Base-by-base conservation (phyloP, 92 coral and sea anemone genomes). In the Plumapathes pennacea region DNA sequence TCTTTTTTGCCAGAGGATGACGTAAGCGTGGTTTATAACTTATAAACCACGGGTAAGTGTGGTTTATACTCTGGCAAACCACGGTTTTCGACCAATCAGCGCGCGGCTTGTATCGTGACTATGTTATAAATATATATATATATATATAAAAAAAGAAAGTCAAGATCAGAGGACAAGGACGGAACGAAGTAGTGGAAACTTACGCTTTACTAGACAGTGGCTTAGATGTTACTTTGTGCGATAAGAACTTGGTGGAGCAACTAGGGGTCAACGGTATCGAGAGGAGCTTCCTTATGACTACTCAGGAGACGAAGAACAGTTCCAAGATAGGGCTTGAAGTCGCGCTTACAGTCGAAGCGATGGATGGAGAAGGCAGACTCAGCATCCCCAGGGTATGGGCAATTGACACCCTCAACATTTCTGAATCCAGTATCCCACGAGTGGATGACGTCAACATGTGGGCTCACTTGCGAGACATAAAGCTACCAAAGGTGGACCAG, bases 131-230 rank as follows among this genome's bases (percentile, higher is more conserved):
- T n/a, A n/a, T n/a, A n/a, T n/a, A n/a, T n/a, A n/a, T n/a, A n/a
- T n/a, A n/a, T n/a, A n/a, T n/a, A n/a, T n/a, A n/a, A n/a, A n/a
- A n/a, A n/a, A n/a, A n/a, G n/a, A n/a, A n/a, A n/a, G n/a, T n/a
- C n/a, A n/a, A n/a, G n/a, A n/a, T n/a, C n/a, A n/a, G n/a, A n/a
- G n/a, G n/a, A n/a, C n/a, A n/a, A n/a, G n/a, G n/a, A n/a, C n/a
- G n/a, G n/a, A n/a, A n/a, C n/a, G n/a, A n/a, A n/a, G n/a, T n/a
- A n/a, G 57, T 69, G 11, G 73, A 66, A 12, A 66, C 73, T 0
- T 66, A 66, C 46, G 73, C 63, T 15, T 40, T 66, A 22, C 62
- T 66, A 4, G 73, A 66, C 25, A 52, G 61, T 13, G 67, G 77
- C 19, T 25, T 67, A 3, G 58, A 69, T 45, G 34, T 57, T 11